These are phyloP conservation scores for Nesoenas mayeri DNA, from an alignment of 2,113 vertebrate species.

Conservation along the genomic window DNA sequence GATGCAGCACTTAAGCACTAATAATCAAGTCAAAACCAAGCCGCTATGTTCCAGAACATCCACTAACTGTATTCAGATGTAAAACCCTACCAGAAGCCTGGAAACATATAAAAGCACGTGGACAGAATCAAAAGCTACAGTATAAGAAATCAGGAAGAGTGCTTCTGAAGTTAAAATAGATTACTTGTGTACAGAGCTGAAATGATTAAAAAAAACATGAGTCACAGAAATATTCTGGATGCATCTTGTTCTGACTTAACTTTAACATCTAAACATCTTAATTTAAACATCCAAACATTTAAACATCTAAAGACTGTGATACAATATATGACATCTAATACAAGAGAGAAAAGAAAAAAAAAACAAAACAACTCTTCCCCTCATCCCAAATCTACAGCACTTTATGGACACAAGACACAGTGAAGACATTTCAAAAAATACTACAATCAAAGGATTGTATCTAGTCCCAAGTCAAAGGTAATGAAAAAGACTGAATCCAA, in stretches of 20 bases:
- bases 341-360: background rate
- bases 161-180: constrained; percentile 21
- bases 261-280: background rate
- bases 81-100: background rate
- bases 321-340: background rate
- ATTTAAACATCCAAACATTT: constrained; percentile 2
- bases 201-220: background rate
- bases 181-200: background rate
- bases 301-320: background rate
- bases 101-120: background rate
- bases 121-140: background rate
- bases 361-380: background rate
- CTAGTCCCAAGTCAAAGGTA: background rate
- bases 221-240: background rate
- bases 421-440: background rate
- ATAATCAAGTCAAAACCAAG: background rate
- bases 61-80: background rate
- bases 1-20: background rate
- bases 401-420: background rate
- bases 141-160: background rate
- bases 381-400: background rate
- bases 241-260: background rate
- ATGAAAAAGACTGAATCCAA: background rate
- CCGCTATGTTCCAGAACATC: background rate
- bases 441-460: background rate